Evolutionary conservation across 2,113 vertebrate genomes (phyloP).

Genomic region (Microtus pennsylvanicus): DNA sequence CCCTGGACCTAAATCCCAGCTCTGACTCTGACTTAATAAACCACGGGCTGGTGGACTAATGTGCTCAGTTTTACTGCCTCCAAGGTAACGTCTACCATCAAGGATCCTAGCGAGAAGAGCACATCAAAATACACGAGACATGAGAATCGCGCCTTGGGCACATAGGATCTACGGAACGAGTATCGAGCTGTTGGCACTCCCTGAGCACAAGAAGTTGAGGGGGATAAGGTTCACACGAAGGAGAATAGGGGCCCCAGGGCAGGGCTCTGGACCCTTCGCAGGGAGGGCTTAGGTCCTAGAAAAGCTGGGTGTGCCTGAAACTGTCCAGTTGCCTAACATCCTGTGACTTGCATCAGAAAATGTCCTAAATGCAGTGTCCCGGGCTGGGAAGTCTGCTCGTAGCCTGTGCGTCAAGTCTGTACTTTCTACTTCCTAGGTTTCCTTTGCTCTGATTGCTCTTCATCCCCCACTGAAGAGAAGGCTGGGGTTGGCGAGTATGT

Average conservation of each 20-base stretch:
- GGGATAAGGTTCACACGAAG: background rate
- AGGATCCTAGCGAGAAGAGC: background rate
- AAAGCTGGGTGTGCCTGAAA: background rate
- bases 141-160: background rate
- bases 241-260: background rate
- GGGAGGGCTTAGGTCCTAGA: background rate
- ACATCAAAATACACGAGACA: background rate
- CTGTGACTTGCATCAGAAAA: background rate
- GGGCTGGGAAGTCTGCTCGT: background rate
- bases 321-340: background rate
- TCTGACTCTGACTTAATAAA: background rate
- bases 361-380: too few relatives aligned
- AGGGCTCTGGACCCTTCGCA: background rate
- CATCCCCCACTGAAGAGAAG: background rate
- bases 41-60: background rate
- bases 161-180: background rate
- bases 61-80: background rate
- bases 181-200: background rate
- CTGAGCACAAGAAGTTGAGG: background rate
- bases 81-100: background rate
- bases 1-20: background rate
- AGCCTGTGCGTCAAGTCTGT: too few relatives aligned
- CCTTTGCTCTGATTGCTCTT: background rate
- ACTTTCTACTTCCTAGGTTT: background rate
- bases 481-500: background rate